These are phyloP conservation scores for Rhimphoctona megacephalus DNA, from an alignment of 2,888 invertebrate species.

Conservation along the genomic window DNA sequence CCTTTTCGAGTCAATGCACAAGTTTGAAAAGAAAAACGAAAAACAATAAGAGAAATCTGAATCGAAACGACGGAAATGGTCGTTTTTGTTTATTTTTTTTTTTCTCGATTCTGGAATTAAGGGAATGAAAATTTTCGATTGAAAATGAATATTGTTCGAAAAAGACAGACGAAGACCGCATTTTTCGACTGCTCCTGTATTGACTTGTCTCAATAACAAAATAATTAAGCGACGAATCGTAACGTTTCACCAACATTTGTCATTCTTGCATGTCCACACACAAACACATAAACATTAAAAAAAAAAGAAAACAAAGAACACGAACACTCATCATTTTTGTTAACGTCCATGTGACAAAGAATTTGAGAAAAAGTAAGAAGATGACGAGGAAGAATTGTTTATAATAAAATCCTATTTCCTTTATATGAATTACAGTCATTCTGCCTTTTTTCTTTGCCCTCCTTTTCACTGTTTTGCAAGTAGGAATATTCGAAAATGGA, in stretches of 20 bases:
- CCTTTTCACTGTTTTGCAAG: not conserved
- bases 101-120: not conserved
- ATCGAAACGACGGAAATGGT: slow-evolving; percentile 27
- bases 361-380: slow-evolving; percentile 16
- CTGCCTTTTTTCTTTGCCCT: not conserved
- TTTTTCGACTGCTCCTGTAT: slow-evolving; percentile 7
- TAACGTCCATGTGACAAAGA: slow-evolving; percentile 54
- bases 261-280: slow-evolving; percentile 34
- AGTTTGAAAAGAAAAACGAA: slow-evolving; percentile 18
- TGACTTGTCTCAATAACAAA: slow-evolving; percentile 1
- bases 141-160: not conserved
- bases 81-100: slow-evolving; percentile 20
- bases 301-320: not conserved
- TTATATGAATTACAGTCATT: slow-evolving; percentile 39
- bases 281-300: slow-evolving; percentile 15
- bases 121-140: not conserved
- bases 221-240: slow-evolving; percentile 24
- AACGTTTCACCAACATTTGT: not conserved
- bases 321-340: slow-evolving; percentile 57
- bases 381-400: slow-evolving; percentile 49
- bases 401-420: slow-evolving; percentile 66
- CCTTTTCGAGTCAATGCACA: slow-evolving; percentile 45
- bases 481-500: not conserved
- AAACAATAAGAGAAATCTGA: not conserved
- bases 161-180: not conserved